Percentiles rank a stretch among this genome's conserved stretches.
Conservation (phyloP, 2,888 invertebrate genomes). For the Rhimphoctona megacephalus region DNA sequence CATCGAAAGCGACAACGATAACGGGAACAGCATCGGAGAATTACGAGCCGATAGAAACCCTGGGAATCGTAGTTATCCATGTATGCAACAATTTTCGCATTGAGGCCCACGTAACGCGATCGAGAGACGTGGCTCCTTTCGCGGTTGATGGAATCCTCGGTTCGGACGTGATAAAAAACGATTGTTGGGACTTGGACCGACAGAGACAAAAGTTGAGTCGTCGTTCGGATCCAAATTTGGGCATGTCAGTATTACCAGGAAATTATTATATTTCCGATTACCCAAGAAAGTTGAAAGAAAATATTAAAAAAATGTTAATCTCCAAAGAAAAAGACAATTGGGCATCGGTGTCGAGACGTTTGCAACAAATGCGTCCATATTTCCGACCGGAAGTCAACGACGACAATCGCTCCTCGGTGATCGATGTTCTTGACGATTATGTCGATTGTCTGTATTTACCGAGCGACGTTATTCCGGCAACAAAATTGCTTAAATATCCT, state of each 20-base stretch:
- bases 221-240: no score
- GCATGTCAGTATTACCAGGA: background rate
- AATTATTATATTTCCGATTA: background rate
- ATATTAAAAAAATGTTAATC: background rate
- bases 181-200: background rate
- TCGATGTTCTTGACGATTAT: constrained; percentile 48
- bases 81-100: constrained; percentile 12
- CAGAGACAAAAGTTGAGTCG: background rate
- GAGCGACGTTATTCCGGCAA: constrained; percentile 24
- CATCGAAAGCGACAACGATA: constrained; percentile 30
- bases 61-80: background rate
- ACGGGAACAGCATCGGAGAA: constrained; percentile 39
- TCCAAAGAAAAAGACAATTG: background rate
- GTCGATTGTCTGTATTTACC: constrained; percentile 56
- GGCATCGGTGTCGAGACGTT: constrained; percentile 19
- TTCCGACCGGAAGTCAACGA: background rate
- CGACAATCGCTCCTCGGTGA: constrained; percentile 1
- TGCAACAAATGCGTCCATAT: background rate
- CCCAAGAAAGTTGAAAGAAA: background rate
- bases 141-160: constrained; percentile 51
- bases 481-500: constrained; percentile 27
- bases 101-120: constrained; percentile 46
- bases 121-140: constrained; percentile 38
- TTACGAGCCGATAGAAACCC: constrained; percentile 13
- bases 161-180: background rate